Evolutionary conservation across 1,140 invertebrate species (phyloP), one percentile per base, ranked within the genome.

Genomic region (Nomia melanderi): DNA sequence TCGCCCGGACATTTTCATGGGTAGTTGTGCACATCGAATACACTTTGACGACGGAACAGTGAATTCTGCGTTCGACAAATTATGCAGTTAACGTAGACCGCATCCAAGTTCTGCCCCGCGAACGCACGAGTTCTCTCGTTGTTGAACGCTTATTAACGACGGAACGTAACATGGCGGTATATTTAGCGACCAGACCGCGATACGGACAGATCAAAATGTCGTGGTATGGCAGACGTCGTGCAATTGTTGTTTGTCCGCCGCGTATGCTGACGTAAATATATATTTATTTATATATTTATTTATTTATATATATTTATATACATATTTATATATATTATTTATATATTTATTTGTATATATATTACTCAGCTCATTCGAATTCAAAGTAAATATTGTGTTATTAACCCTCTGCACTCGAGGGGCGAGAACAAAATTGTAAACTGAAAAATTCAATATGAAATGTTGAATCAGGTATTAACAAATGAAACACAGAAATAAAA

Each of bases 21-120:
- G 75, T 64, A 78, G 69, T 74, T 78, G 75, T 50, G 65, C 81
- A 59, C 66, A 74, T 85, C 83, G 83, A 81, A 85, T 85, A 81
- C 79, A 78, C 78, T 84, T 85, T 73, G 72, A 47, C 74, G 75
- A 20, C 47, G 74, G n/a, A 77, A 82, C 60, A 25, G 78, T 74
- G 74, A 84, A 76, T 78, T 81, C 63, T 57, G 56, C 44, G 56
- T 75, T 44, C 73, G 62, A 65, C 75, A 62, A 75, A 65, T 78
- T 79, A 75, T 69, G 79, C 65, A 75, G 81, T 50, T 60, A 60
- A 82, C 23, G 23, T 25, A 23, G n/a, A 56, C 81, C 65, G 41
- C 79, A 65, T 78, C 76, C 54, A 83, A 79, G 76, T 84, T 82
- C 47, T n/a, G 72, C 50, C n/a, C 57, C 54, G 50, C 59, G 71